Evolutionary conservation across 2,888 invertebrate genomes (phyloP), one percentile per base, ranked within the genome.

Genomic region (Rhodophaea formosa): DNA sequence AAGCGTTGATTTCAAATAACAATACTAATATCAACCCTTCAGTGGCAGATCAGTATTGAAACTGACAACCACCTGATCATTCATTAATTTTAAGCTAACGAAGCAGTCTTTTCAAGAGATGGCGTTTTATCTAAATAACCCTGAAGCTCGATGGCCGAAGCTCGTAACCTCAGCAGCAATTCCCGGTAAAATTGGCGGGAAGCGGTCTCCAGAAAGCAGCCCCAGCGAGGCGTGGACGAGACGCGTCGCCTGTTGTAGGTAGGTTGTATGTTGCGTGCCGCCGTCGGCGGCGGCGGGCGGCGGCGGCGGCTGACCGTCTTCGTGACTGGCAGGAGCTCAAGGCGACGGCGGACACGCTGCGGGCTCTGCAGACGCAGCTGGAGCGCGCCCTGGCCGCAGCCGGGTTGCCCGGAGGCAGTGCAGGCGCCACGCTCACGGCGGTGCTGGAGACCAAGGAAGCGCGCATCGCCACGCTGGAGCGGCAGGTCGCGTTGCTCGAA

Each of bases 361-460:
- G 95, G 93, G 94, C 94, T 88, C 94, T 95, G 91, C 95, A 95
- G 93, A 92, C 89, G 84, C 95, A 95, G 92, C 92, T 95, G 93
- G 95, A 95, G 92, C 93, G 95, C 79, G 94, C 94, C 84, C 86
- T 92, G 81, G 92, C 93, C 68, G 95, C 93, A 79, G 93, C 93
- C 65, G 92, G 93, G 72, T 91, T 93, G 81, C 93, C 93, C 71
- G 89, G 90, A 71, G 88, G 88, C 80, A 80, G 80, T 70, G 90
- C 90, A 71, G 90, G 90, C 74, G 95, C 95, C 84, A 95, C 95
- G 71, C 93, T 95, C 86, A 94, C 94, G 72, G 95, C 95, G 75
- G 95, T 95, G 85, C 93, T 96, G 91, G 95, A 95, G 92, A 95
- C 95, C 74, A 95, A 97, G 94, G 97, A 97, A 90, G 95, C 95